Conservation (phyloP, 1,140 invertebrate genomes). For the Sycophila sp. region DNA sequence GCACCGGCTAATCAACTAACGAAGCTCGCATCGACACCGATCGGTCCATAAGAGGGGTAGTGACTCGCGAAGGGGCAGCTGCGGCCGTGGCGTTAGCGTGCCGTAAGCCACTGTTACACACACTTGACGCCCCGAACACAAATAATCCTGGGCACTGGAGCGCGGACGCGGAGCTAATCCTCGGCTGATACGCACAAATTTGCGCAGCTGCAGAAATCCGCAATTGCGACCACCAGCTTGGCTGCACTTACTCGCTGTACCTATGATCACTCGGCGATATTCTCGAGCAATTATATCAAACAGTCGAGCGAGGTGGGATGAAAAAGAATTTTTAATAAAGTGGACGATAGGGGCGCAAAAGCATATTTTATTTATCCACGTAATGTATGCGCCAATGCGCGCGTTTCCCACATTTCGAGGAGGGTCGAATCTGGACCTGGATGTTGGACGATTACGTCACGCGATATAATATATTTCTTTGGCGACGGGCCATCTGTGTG, state of each 20-base stretch:
- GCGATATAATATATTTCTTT: conserved; percentile 1
- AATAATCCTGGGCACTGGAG: too few relatives aligned
- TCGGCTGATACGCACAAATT: background rate
- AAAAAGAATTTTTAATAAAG: background rate
- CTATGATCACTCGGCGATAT: background rate
- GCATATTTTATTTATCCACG: conserved; percentile 11
- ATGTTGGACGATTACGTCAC: conserved; percentile 10
- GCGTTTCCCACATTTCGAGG: too few relatives aligned
- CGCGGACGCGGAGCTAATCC: background rate
- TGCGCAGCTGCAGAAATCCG: conserved; percentile 23
- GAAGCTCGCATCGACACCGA: too few relatives aligned
- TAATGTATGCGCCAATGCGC: conserved; percentile 1
- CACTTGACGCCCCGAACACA: conserved; percentile 13
- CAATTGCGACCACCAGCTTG: background rate
- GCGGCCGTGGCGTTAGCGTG: too few relatives aligned
- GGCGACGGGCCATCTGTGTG: background rate
- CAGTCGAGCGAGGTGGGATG: background rate
- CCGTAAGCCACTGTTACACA: too few relatives aligned
- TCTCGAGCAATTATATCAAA: background rate
- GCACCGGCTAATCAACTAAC: too few relatives aligned
- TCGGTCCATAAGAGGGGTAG: too few relatives aligned
- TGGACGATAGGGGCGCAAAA: background rate
- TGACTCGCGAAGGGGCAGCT: too few relatives aligned
- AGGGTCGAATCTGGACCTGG: too few relatives aligned
- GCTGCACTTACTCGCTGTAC: background rate